Conservation (phyloP, 2,797 vertebrate species). For the Nothura maculosa region DNA sequence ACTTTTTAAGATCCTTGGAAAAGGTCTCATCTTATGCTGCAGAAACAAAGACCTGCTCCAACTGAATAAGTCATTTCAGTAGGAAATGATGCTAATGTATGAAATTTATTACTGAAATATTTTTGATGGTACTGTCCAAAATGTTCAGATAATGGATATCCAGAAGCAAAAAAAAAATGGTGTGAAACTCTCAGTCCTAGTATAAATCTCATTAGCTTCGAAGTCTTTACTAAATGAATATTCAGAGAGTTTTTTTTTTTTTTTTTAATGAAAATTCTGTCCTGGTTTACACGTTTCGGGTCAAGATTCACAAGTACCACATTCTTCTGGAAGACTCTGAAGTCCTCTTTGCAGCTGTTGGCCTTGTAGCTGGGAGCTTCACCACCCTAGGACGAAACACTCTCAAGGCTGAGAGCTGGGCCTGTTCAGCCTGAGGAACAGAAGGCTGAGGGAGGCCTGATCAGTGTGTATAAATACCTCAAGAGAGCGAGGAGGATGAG, state of each 20-base stretch:
- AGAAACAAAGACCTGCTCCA: neutral
- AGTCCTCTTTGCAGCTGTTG: neutral
- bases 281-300: neutral
- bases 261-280: neutral
- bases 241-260: neutral
- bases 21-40: neutral
- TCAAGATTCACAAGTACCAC: neutral
- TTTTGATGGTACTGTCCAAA: neutral
- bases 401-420: no score
- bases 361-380: neutral
- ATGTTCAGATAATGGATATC: neutral
- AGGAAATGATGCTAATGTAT: neutral
- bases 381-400: neutral
- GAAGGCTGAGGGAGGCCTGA: no score
- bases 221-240: neutral
- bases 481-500: no score
- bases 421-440: no score
- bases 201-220: neutral
- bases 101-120: neutral
- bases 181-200: fast-evolving
- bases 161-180: neutral
- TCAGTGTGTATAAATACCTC: no score
- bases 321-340: neutral
- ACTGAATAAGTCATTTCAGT: neutral
- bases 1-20: neutral